Percentiles rank a stretch among this genome's conserved stretches.
Evolutionary conservation across 2,113 vertebrate species (phyloP).

Genomic region (Ctenomys sociabilis): DNA sequence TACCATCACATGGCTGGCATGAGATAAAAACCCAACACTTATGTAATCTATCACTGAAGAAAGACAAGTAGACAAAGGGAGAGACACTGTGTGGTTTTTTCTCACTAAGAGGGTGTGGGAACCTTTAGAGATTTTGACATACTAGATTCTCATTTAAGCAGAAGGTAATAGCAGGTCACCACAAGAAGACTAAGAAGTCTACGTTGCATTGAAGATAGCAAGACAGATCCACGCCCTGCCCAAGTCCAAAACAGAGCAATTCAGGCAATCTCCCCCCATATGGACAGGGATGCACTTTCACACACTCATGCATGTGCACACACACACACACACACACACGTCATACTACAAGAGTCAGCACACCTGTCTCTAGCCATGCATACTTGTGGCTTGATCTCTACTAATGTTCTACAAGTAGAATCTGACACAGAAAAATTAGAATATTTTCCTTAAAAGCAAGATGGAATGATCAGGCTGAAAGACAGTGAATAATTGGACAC

Average conservation of each 20-base stretch:
- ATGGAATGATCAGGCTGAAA: not conserved
- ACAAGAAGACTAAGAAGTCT: not conserved
- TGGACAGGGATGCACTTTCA: not conserved
- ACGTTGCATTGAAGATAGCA: not conserved
- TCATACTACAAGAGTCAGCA: not conserved
- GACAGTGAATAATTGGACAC: not conserved
- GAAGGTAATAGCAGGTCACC: not conserved
- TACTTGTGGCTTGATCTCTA: not conserved
- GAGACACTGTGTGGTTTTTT: not conserved
- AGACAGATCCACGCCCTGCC: not conserved
- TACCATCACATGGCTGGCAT: not conserved
- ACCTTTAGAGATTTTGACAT: not conserved
- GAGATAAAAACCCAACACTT: not conserved
- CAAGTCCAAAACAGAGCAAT: not conserved
- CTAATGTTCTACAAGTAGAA: not conserved
- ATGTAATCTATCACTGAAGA: accelerated
- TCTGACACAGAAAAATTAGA: not conserved
- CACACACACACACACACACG: no score
- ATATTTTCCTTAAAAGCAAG: not conserved
- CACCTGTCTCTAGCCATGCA: not conserved
- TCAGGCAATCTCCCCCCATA: not conserved
- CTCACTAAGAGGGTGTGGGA: not conserved
- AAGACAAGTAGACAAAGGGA: not conserved
- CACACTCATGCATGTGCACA: not conserved
- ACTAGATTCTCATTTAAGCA: not conserved